A percentile compares a stretch with the other conserved stretches of the same genome.
Conservation (phyloP, 2,113 vertebrate genomes). For the Baryphthengus martii region DNA sequence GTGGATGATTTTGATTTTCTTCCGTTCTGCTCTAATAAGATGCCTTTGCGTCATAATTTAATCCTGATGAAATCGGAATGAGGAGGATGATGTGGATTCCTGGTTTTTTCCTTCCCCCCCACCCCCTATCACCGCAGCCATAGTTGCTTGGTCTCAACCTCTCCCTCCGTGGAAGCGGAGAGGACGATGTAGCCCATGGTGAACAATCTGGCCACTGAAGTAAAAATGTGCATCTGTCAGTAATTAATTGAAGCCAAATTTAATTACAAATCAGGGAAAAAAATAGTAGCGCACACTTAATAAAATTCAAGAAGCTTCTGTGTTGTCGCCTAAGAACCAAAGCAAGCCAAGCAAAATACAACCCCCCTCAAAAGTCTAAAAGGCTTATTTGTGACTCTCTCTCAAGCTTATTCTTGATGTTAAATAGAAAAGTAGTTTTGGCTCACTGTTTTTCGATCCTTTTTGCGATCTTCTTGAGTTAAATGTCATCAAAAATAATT, state of each 20-base stretch:
- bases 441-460: not conserved
- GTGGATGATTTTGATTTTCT: not conserved
- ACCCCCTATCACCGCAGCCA: not conserved
- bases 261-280: slow-evolving; percentile 59
- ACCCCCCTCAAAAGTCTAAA: not conserved
- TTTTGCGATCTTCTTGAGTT: not conserved
- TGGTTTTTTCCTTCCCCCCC: not conserved
- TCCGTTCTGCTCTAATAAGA: not conserved
- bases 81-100: not conserved
- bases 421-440: not conserved
- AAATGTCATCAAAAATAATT: not conserved
- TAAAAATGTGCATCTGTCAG: slow-evolving; percentile 52
- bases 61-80: not conserved
- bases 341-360: not conserved
- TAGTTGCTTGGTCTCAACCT: not conserved
- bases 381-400: not conserved
- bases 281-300: not conserved
- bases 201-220: slow-evolving; percentile 49
- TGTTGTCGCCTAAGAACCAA: not conserved
- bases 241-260: slow-evolving; percentile 66
- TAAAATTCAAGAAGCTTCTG: slow-evolving; percentile 35
- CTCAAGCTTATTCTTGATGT: not conserved
- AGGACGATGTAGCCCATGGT: slow-evolving; percentile 22
- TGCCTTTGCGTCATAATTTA: not conserved
- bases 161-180: not conserved